Evolutionary conservation across 2,888 invertebrate genomes (phyloP), one percentile per base, ranked within the genome.

Genomic region (Xylota sylvarum): DNA sequence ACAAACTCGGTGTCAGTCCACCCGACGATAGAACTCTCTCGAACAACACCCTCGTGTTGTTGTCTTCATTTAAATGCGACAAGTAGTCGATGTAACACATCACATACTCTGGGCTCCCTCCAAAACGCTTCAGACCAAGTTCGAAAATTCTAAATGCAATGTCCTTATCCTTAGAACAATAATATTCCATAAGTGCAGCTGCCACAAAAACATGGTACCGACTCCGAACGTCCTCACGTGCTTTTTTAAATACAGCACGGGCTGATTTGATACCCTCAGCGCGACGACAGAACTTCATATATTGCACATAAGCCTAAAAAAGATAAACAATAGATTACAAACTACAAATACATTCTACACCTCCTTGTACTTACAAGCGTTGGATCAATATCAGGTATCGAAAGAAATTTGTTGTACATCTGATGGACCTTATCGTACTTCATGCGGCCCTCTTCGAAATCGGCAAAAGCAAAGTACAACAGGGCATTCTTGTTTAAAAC

Each of bases 261-360:
- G 99, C 99, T 0, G 98, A 96, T 92, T 99, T 99, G 88, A 99
- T 99, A 27, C 99, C 99, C 92, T 99, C 99, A 0, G 99, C 98
- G 64, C 99, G 94, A 12, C 99, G 94, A 0, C 98, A 97, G 92
- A 99, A 99, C 93, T 99, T 98, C 99, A 99, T 99, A 91, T 99
- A 98, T 91, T 99, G 99, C 14, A 99, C 97, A 91, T 98, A 99
- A 0, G 98, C 97, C 95, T 97, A 6, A 91, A 90, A 67, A 14
- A 4, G 37, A 10, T 35, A 9, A 48, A 69, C 12, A 23, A 64
- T 50, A 37, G 7, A 40, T 48, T 17, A 56, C 7, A 40, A 32
- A 77, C 14, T 32, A 5, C 4, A 40, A 19, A 27, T 23, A 9
- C 0, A 5, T 17, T 35, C 10, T 2, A 17, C n/a, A 50, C 56